A percentile compares a stretch with the other conserved stretches of the same genome.
phyloP scores from a whole-genome alignment of 92 coral and sea anemone genomes.

The Muricea muricata region DNA sequence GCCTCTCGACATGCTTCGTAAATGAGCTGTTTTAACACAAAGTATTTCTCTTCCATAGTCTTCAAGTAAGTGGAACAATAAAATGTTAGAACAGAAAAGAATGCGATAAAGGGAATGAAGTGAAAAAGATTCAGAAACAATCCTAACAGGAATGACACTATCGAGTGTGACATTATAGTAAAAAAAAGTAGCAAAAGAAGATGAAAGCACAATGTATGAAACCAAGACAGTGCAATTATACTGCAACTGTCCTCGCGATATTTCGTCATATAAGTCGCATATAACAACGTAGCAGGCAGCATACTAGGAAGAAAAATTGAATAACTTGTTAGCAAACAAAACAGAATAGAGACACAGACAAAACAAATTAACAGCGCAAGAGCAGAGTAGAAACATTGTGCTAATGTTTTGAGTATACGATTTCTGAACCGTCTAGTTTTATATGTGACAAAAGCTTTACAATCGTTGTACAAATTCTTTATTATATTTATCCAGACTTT shows the following conservation, averaged over 20 bases:
- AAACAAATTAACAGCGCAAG: neutral
- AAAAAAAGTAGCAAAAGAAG: too few species aligned
- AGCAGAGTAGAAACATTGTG: neutral
- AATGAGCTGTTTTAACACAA: neutral
- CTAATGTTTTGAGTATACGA: neutral
- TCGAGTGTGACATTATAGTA: too few species aligned
- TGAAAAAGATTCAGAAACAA: neutral
- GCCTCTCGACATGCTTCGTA: neutral
- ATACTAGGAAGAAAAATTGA: too few species aligned
- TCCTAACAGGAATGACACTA: neutral
- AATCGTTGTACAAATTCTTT: too few species aligned
- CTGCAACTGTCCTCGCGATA: too few species aligned
- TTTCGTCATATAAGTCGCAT: too few species aligned
- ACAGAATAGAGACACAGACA: neutral
- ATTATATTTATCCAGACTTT: too few species aligned
- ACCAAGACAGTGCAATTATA: too few species aligned
- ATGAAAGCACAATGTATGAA: neutral
- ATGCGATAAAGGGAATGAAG: neutral
- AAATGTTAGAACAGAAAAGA: neutral
- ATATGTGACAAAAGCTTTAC: too few species aligned
- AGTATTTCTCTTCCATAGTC: slow-evolving; percentile 3
- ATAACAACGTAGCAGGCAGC: too few species aligned
- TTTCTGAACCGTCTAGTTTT: neutral
- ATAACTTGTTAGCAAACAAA: too few species aligned
- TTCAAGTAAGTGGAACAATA: neutral